Percentiles rank a stretch among this genome's conserved stretches.
Conservation (phyloP, 2,888 invertebrate species). For the Sinodicranocentrus sp. region DNA sequence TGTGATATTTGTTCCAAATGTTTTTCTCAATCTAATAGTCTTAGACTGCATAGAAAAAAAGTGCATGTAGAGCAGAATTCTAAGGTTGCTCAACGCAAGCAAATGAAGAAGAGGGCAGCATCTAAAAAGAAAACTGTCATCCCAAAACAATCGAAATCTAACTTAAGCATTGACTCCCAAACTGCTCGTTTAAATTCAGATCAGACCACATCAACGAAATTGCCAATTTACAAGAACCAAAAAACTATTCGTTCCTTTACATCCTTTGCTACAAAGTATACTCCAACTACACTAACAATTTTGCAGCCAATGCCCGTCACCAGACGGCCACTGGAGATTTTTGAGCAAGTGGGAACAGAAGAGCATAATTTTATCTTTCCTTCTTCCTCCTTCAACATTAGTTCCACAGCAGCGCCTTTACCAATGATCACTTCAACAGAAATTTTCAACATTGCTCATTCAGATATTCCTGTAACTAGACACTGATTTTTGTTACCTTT, state of each 20-base stretch:
- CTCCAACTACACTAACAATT: conserved; percentile 13
- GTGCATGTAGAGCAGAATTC: not conserved
- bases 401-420: not conserved
- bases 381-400: not conserved
- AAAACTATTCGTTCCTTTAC: conserved; percentile 9
- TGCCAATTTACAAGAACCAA: conserved; percentile 50
- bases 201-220: conserved; percentile 21
- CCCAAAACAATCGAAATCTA: not conserved
- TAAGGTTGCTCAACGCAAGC: no score
- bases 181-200: not conserved
- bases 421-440: conserved; percentile 10
- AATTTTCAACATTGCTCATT: not conserved
- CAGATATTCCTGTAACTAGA: not conserved
- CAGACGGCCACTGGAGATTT: not conserved
- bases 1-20: conserved; percentile 62
- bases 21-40: conserved; percentile 39
- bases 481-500: not conserved
- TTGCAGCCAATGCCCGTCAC: conserved; percentile 15
- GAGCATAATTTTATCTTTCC: not conserved
- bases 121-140: not conserved
- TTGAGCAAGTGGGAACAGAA: not conserved
- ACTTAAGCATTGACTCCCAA: not conserved
- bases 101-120: no score
- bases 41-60: conserved; percentile 51
- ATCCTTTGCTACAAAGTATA: not conserved